Evolutionary conservation across 2,113 vertebrate species (phyloP), one percentile per base, ranked within the genome.

Genomic region (Bubo blakistoni): DNA sequence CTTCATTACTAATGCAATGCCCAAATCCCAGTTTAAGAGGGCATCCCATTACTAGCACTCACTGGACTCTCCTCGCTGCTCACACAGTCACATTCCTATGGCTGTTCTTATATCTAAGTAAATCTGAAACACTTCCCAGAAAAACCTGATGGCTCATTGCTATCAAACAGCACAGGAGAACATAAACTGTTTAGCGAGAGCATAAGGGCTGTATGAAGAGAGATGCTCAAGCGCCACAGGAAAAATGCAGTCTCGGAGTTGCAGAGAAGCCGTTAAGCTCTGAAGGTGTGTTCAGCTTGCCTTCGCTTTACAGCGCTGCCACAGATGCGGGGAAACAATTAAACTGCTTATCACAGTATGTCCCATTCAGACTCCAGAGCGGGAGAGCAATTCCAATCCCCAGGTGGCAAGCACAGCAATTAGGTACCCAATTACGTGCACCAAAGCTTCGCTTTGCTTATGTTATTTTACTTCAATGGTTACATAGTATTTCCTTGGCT

Each of bases 311-410:
- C 70, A 71, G 92, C 16, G 32, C 81, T 70, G 73, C 88, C 6
- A 40, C 93, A 95, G 95, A 97, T 94, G 92, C 7, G 7, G 54
- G 36, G 72, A 95, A 82, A 91, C 88, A 96, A 93, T 90, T 55
- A 93, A 96, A 92, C 65, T 87, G 86, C 93, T 96, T 94, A 92
- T 90, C 57, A 32, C 94, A 90, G 92, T 52, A 63, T 7, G 80
- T 86, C 82, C 91, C 91, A 74, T 93, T 92, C 92, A 81, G 86
- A 61, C 82, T 88, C 72, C 69, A 32, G 63, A 94, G 86, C 14
- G 1, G 42, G 59, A 71, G 47, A 92, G 77, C 65, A 36, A 87
- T 80, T 87, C 70, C 94, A 67, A 25, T 57, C 84, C 91, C 91
- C 88, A 92, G 85, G 92, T 88, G 96, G 76, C 55, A 81, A 86